Conservation (phyloP, 2,797 vertebrate genomes). For the Aulostomus chinensis region DNA sequence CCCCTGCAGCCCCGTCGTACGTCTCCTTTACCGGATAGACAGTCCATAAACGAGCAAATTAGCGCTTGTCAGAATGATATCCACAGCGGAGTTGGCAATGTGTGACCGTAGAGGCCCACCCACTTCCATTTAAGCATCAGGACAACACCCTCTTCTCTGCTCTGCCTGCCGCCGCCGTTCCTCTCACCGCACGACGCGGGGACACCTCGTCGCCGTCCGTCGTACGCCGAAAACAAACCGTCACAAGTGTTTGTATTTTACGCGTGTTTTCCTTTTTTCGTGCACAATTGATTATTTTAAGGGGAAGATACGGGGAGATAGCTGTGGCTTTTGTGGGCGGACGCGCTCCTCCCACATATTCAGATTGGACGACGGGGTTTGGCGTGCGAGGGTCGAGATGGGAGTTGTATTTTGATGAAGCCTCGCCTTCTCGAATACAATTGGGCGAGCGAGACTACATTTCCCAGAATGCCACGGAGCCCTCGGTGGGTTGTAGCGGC, state of each 20-base stretch:
- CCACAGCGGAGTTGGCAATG: constrained; percentile 77
- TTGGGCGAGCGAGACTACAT: constrained; percentile 56
- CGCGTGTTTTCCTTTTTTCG: constrained; percentile 66
- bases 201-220: constrained; percentile 55
- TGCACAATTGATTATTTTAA: constrained; percentile 69
- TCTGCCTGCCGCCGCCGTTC: constrained; percentile 55
- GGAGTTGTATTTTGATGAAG: constrained; percentile 82
- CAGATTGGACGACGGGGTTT: constrained; percentile 79
- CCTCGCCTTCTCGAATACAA: constrained; percentile 58
- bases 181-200: constrained; percentile 38
- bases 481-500: constrained; percentile 1
- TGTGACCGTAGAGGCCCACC: constrained; percentile 79
- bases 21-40: constrained; percentile 35
- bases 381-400: constrained; percentile 76
- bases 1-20: constrained; percentile 37
- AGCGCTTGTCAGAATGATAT: constrained; percentile 63
- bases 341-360: constrained; percentile 84
- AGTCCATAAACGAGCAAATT: constrained; percentile 66
- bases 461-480: constrained; percentile 59
- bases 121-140: constrained; percentile 85
- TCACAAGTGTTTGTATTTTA: constrained; percentile 54
- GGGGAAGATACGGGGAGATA: constrained; percentile 69
- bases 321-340: constrained; percentile 84
- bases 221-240: constrained; percentile 48
- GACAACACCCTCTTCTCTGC: constrained; percentile 71